Conservation (phyloP, 1,140 invertebrate genomes). For the Drosophila truncata region DNA sequence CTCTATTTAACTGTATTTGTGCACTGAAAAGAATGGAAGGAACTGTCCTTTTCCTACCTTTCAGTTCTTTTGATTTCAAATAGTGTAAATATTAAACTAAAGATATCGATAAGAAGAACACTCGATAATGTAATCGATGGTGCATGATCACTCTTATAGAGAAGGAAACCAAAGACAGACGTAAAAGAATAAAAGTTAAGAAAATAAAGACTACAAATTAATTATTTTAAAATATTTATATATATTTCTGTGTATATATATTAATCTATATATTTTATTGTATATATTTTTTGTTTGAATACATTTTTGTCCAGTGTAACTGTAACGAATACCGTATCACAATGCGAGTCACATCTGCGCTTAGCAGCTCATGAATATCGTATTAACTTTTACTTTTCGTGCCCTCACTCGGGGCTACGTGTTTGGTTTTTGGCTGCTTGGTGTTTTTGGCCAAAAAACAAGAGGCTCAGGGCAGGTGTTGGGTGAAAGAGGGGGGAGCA, state of each 20-base stretch:
- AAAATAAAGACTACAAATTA: no score
- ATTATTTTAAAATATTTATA: no score
- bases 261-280: not conserved
- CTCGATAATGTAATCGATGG: no score
- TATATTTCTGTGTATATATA: not conserved
- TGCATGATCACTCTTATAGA: no score
- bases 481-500: constrained; percentile 6
- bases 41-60: no score
- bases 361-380: constrained; percentile 84
- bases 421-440: constrained; percentile 50
- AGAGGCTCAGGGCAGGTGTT: not conserved
- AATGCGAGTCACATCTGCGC: constrained; percentile 83
- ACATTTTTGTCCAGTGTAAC: constrained; percentile 4
- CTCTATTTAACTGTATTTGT: constrained; percentile 32
- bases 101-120: no score
- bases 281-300: not conserved
- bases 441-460: constrained; percentile 9
- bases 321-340: constrained; percentile 57
- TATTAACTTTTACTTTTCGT: constrained; percentile 83
- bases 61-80: not conserved
- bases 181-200: no score
- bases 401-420: constrained; percentile 37
- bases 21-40: not conserved
- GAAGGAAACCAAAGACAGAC: no score
- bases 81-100: not conserved